phyloP scores from a whole-genome alignment of 2,888 invertebrate genomes.

The Elmis aenea region DNA sequence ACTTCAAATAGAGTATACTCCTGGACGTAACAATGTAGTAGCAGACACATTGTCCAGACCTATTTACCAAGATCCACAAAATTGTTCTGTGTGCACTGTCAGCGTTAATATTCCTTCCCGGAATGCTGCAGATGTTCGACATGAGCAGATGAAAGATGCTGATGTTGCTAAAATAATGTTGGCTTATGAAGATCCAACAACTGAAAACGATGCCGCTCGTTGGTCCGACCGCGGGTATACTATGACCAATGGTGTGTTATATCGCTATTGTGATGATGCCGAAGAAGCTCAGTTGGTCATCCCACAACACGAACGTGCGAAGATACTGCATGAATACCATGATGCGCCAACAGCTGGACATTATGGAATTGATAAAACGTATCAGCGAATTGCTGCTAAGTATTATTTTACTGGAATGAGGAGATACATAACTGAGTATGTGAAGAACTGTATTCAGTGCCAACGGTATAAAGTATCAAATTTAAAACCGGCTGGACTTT shows the following conservation, averaged over 20 bases:
- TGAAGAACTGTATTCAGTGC: conserved; percentile 27
- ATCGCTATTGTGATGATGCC: conserved; percentile 14
- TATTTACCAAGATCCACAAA: neutral
- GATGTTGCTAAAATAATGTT: conserved; percentile 21
- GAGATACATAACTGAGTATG: conserved; percentile 19
- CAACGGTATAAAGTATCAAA: conserved; percentile 29
- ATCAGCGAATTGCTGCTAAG: conserved; percentile 17
- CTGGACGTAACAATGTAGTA: neutral
- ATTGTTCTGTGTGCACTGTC: neutral
- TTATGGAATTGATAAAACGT: conserved; percentile 29
- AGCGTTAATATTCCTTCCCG: neutral
- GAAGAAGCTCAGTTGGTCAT: conserved; percentile 32
- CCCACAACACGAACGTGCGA: conserved; percentile 7
- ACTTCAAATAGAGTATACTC: conserved; percentile 19
- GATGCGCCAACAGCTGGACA: conserved; percentile 28
- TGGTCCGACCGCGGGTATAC: conserved; percentile 17
- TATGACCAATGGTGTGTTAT: conserved; percentile 17
- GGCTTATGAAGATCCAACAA: conserved; percentile 18
- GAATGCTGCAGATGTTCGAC: neutral
- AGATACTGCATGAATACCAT: conserved; percentile 23
- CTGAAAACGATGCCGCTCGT: conserved; percentile 5
- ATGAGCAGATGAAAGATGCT: neutral
- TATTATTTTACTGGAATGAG: conserved; percentile 31
- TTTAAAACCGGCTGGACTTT: conserved; percentile 29
- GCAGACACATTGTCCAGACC: neutral